These are phyloP conservation scores for Anticlea derivata DNA, from an alignment of 2,888 invertebrate species.

Conservation along the genomic window DNA sequence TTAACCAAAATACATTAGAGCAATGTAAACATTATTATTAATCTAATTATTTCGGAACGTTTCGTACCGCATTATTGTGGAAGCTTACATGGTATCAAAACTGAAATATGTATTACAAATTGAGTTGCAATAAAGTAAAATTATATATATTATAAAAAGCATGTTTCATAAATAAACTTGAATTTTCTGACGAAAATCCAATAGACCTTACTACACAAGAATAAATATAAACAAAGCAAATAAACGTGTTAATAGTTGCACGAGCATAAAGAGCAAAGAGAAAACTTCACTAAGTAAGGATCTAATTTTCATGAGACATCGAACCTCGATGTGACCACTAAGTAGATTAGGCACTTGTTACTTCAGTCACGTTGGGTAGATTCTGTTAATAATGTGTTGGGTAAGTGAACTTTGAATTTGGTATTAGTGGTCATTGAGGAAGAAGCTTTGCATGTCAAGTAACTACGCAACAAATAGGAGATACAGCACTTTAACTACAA, in stretches of 20 bases:
- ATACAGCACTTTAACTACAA: constrained; percentile 29
- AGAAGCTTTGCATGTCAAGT: constrained; percentile 41
- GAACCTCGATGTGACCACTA: constrained; percentile 61
- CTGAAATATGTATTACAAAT: constrained; percentile 1
- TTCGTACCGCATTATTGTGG: constrained; percentile 9
- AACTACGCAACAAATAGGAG: constrained; percentile 31
- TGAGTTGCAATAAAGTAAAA: too few relatives aligned
- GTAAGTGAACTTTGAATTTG: constrained; percentile 48
- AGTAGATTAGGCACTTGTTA: constrained; percentile 67
- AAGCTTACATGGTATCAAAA: background rate
- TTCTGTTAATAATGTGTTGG: constrained; percentile 53
- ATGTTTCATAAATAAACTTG: too few relatives aligned
- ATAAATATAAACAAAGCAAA: constrained; percentile 2
- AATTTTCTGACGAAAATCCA: too few relatives aligned
- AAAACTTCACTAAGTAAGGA: constrained; percentile 52
- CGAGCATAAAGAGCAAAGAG: constrained; percentile 34
- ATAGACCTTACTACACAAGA: background rate
- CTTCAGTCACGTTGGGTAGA: constrained; percentile 49
- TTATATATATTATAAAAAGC: too few relatives aligned
- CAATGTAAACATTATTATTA: constrained; percentile 19
- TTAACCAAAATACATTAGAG: constrained; percentile 14
- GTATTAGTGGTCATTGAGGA: constrained; percentile 51
- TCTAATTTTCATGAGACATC: constrained; percentile 67
- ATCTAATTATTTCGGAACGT: constrained; percentile 17
- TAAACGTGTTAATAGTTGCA: constrained; percentile 19